Conservation (phyloP, 2,888 invertebrate species). For the Panopea generosa region DNA sequence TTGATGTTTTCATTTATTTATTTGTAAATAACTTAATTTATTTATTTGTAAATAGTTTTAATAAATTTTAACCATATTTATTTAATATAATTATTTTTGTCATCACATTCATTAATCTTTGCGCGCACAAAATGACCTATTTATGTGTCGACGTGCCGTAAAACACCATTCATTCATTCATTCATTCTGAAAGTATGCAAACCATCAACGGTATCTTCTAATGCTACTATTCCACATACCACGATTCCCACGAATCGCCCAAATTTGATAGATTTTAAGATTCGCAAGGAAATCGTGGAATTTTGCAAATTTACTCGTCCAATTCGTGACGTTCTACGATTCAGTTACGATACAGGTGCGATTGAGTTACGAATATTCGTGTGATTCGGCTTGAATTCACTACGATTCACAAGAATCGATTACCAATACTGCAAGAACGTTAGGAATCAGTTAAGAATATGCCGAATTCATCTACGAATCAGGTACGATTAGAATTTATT, state of each 20-base stretch:
- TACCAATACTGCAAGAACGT: conserved; percentile 9
- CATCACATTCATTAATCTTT: too few species aligned
- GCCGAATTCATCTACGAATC: conserved; percentile 30
- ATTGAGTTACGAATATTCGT: conserved; percentile 17
- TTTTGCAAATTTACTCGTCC: conserved; percentile 19
- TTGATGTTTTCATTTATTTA: too few species aligned
- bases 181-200: too few species aligned
- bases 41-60: too few species aligned
- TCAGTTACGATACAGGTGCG: conserved; percentile 10
- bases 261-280: conserved; percentile 23
- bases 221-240: conserved; percentile 7
- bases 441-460: conserved; percentile 23
- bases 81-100: too few species aligned
- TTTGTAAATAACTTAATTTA: too few species aligned
- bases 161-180: too few species aligned
- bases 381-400: neutral
- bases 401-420: neutral
- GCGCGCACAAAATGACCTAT: too few species aligned
- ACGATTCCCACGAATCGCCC: conserved; percentile 29
- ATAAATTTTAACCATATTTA: too few species aligned
- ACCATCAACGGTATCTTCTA: too few species aligned
- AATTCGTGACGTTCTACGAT: conserved; percentile 1
- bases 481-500: conserved; percentile 14
- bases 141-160: too few species aligned
- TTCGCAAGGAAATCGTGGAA: too few species aligned